Evolutionary conservation across 2,113 vertebrate species (phyloP).

Genomic region (Procavia capensis): DNA sequence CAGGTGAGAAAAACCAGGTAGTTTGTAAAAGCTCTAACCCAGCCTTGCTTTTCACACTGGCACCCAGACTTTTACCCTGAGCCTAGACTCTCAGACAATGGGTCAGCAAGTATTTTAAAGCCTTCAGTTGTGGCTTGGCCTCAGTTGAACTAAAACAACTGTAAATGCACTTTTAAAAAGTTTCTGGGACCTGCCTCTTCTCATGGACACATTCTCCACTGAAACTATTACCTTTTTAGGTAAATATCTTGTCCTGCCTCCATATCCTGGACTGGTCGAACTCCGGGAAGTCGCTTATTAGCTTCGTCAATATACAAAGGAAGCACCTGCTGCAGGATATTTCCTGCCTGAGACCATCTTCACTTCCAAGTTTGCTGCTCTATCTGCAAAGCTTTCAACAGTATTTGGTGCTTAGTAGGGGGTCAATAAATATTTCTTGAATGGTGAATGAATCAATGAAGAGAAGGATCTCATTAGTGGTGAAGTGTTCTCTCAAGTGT

Average conservation of each 20-base stretch:
- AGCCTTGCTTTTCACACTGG: neutral
- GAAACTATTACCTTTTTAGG: constrained; percentile 31
- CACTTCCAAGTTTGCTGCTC: constrained; percentile 15
- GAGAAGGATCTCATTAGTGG: neutral
- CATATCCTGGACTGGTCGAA: constrained; percentile 58
- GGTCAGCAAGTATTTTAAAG: neutral
- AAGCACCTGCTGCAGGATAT: constrained; percentile 65
- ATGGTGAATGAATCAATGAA: neutral
- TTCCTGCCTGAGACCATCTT: constrained; percentile 67
- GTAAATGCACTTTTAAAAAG: neutral
- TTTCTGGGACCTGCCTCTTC: neutral
- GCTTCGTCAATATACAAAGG: constrained; percentile 60
- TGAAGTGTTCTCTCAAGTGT: neutral
- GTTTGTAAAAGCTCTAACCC: neutral
- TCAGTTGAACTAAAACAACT: neutral
- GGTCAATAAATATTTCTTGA: constrained; percentile 43
- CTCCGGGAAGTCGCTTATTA: constrained; percentile 50
- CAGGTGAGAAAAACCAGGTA: neutral
- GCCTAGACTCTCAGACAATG: neutral
- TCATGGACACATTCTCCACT: neutral
- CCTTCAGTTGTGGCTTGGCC: neutral
- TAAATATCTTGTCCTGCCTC: constrained; percentile 41
- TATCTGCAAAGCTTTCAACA: neutral
- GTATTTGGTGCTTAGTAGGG: neutral
- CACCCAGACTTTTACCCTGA: neutral